Base-by-base conservation (phyloP, 2,888 invertebrate genomes). In the Mesorhabditis spiculigera region DNA sequence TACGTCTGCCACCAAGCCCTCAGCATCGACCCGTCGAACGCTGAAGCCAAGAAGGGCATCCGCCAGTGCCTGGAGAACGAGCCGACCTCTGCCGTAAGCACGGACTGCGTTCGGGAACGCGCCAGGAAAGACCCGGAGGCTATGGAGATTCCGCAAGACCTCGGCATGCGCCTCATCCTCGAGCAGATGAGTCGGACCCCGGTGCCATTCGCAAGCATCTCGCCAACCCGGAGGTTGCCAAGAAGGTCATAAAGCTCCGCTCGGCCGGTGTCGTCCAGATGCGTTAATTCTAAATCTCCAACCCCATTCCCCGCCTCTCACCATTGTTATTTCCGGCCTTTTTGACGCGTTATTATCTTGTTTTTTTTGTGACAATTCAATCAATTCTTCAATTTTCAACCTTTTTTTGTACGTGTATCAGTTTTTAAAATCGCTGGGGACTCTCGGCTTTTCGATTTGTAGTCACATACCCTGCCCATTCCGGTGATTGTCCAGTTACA, bases 51-150 rank as follows among this genome's bases (percentile, higher is more conserved):
- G 63, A 94, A 96, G 72, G 97, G 97, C 0, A 93, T 94, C 87
- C 90, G 92, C 8, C 72, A 72, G 8, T 80, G 79, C 67, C 63
- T 78, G 43, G 66, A 70, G 8, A 78, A 74, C 70, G 81, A 82
- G 28, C 28, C 28, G 28, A 28, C 28, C 28, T 28, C 28, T 28
- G 28, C 28, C 28, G 28, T 28, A 28, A 28, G 28, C 28, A 28
- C 28, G 28, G 28, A 28, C 28, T 28, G 28, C 28, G 80, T 83
- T 16, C 76, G 83, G 28, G 83, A 95, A 86, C 91, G 94, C 76
- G 97, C 97, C 0, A 93, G 98, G 93, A 91, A 90, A 13, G 96
- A 99, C 89, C 98, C 98, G 0, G 98, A 99, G 87, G 92, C 99
- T 44, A 96, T 97, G 87, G 90, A 91, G 81, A 99, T 99, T 85